Conservation (phyloP, 2,113 vertebrate species). For the Chionodraco myersi region DNA sequence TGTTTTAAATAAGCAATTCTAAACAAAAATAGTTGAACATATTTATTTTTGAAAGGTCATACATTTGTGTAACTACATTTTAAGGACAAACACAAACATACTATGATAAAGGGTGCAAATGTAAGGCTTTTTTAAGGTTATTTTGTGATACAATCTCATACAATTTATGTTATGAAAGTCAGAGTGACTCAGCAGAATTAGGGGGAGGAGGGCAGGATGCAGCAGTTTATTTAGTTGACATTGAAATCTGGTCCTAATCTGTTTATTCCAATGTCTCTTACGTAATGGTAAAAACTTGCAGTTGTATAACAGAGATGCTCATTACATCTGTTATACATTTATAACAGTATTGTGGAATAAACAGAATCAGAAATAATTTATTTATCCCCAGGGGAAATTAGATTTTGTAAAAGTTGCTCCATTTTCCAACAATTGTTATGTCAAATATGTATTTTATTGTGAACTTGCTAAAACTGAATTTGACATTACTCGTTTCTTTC, state of each 20-base stretch:
- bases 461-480: neutral
- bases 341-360: neutral
- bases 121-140: neutral
- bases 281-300: neutral
- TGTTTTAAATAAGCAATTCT: neutral
- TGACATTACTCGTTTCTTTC: neutral
- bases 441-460: too few species aligned
- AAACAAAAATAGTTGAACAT: neutral
- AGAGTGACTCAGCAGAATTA: slow-evolving; percentile 68
- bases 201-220: slow-evolving; percentile 18
- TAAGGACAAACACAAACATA: neutral
- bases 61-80: neutral
- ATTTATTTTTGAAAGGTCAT: neutral
- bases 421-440: too few species aligned
- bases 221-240: slow-evolving; percentile 33
- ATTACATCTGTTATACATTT: neutral
- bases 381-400: too few species aligned
- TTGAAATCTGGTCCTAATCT: slow-evolving; percentile 54
- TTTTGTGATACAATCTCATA: neutral
- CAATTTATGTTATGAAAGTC: slow-evolving; percentile 9
- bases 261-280: slow-evolving; percentile 50
- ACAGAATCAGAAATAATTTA: too few species aligned
- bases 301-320: slow-evolving; percentile 33
- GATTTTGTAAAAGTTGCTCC: too few species aligned
- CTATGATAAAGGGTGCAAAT: neutral